Conservation (phyloP, 30 jellyfish, hydroid and myxozoan genomes). For the Chironex yamaguchii region DNA sequence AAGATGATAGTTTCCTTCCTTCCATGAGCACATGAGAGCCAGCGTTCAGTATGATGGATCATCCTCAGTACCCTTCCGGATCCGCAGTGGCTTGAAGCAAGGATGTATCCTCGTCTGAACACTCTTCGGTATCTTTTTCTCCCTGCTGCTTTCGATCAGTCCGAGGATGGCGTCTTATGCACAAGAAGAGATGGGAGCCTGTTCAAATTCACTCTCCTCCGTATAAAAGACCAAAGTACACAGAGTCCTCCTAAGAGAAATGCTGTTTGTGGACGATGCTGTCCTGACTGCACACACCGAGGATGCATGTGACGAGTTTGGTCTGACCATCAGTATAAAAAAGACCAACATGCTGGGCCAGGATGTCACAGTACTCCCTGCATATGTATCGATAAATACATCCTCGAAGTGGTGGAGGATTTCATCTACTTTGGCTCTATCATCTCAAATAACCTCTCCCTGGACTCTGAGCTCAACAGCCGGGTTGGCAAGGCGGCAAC, state of each 20-base stretch:
- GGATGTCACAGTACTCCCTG: background rate
- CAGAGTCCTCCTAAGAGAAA: background rate
- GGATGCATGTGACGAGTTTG: background rate
- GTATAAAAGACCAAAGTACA: background rate
- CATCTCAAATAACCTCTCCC: background rate
- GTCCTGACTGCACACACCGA: conserved; percentile 7
- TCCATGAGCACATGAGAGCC: conserved; percentile 22
- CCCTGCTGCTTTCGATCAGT: background rate
- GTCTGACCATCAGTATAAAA: background rate
- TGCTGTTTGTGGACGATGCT: conserved; percentile 1
- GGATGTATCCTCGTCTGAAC: conserved; percentile 49
- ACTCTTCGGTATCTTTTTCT: conserved; percentile 50
- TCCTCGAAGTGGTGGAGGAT: background rate
- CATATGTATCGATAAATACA: background rate
- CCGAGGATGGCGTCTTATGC: background rate
- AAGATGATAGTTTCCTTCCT: conserved; percentile 24
- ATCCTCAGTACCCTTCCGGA: conserved; percentile 9
- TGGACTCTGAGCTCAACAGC: background rate
- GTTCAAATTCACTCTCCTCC: conserved; percentile 8
- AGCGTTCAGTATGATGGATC: conserved; percentile 9
- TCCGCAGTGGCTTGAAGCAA: conserved; percentile 39
- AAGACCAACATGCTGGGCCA: background rate
- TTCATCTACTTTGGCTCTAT: background rate
- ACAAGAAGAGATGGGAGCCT: background rate
- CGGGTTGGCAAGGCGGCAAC: background rate